These are phyloP conservation scores for Stictocephala bisonia DNA, from an alignment of 2,888 invertebrate species.

Conservation along the genomic window DNA sequence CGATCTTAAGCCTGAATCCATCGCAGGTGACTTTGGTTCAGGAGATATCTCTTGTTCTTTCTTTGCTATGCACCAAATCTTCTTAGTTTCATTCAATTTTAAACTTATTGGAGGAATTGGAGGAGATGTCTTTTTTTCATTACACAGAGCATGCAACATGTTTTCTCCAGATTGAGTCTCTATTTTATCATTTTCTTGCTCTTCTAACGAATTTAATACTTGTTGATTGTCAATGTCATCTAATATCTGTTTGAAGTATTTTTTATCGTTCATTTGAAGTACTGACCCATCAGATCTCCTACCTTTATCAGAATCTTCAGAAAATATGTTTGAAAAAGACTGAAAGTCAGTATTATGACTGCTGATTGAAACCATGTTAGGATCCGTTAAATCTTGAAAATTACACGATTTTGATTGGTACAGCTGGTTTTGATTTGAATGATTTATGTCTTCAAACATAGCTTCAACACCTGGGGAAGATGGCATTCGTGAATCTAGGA, in stretches of 20 bases:
- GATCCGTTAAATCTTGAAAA: slow-evolving; percentile 5
- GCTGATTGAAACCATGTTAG: neutral
- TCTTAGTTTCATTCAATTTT: slow-evolving; percentile 40
- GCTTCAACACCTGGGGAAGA: slow-evolving; percentile 41
- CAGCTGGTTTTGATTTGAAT: slow-evolving; percentile 10
- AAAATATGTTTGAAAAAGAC: slow-evolving; percentile 31
- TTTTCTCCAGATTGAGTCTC: neutral
- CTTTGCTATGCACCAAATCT: slow-evolving; percentile 44
- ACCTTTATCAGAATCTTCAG: slow-evolving; percentile 10
- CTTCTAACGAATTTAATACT: neutral
- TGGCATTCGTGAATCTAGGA: slow-evolving; percentile 16
- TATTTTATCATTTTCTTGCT: neutral
- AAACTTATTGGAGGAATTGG: slow-evolving; percentile 38
- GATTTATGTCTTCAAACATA: slow-evolving; percentile 44
- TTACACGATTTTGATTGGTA: slow-evolving; percentile 11
- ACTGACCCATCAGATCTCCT: slow-evolving; percentile 15
- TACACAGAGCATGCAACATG: neutral
- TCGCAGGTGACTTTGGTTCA: too few species aligned
- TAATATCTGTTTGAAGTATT: neutral
- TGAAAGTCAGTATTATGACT: slow-evolving; percentile 16
- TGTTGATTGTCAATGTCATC: neutral
- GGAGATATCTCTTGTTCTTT: slow-evolving; percentile 17
- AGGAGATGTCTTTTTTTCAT: slow-evolving; percentile 16
- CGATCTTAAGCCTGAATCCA: too few species aligned
- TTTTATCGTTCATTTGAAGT: slow-evolving; percentile 24